Conservation (phyloP, 2,888 invertebrate species). For the Plemyria rubiginata region DNA sequence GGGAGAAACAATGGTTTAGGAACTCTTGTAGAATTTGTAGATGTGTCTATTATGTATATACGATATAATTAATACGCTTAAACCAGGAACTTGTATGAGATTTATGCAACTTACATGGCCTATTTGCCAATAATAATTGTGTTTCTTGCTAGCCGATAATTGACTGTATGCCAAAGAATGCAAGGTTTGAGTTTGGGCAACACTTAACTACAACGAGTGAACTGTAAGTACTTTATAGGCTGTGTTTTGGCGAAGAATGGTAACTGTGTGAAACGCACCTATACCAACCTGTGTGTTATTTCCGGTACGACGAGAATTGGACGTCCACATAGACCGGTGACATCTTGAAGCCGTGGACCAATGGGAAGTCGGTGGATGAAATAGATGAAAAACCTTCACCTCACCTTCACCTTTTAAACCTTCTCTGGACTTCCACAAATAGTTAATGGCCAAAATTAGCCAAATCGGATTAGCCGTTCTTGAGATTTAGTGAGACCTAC, state of each 20-base stretch:
- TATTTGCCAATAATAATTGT: constrained; percentile 1
- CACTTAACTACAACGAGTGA: neutral
- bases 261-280: neutral
- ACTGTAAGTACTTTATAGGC: neutral
- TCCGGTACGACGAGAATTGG: too few relatives aligned
- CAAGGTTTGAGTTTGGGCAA: neutral
- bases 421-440: too few relatives aligned
- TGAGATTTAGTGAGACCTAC: too few relatives aligned
- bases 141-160: neutral
- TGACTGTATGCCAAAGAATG: neutral
- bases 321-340: too few relatives aligned
- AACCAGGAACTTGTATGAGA: constrained; percentile 36
- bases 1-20: constrained; percentile 66
- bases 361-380: too few relatives aligned
- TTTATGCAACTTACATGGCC: constrained; percentile 9
- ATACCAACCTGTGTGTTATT: neutral
- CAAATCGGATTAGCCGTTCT: too few relatives aligned
- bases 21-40: constrained; percentile 39
- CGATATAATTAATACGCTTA: constrained; percentile 31
- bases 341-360: too few relatives aligned
- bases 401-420: too few relatives aligned
- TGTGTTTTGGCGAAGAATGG: constrained; percentile 11
- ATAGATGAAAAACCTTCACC: too few relatives aligned
- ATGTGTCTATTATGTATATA: constrained; percentile 10
- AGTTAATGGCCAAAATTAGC: too few relatives aligned